phyloP scores from a whole-genome alignment of 35 echinoderm and acorn worm genomes.

The Holothuria glaberrima region DNA sequence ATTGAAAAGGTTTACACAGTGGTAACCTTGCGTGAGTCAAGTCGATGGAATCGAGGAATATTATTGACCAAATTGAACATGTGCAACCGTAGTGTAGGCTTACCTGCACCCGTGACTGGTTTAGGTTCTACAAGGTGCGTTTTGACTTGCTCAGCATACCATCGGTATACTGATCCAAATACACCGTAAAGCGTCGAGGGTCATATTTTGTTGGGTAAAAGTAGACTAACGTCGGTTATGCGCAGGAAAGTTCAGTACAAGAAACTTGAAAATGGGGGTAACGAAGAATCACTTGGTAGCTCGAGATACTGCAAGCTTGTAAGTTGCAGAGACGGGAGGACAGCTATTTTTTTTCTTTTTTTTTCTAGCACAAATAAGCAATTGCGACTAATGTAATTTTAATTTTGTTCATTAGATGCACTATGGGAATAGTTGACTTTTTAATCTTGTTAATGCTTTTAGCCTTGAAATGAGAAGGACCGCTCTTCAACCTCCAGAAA shows the following conservation, averaged over 20 bases:
- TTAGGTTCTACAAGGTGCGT: too few relatives aligned
- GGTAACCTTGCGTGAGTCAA: conserved; percentile 8
- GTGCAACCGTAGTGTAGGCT: too few relatives aligned
- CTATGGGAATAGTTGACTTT: not conserved
- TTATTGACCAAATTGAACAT: not conserved
- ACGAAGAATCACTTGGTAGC: not conserved
- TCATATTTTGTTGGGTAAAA: too few relatives aligned
- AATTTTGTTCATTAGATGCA: not conserved
- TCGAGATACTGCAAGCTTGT: conserved; percentile 5
- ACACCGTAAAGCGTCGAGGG: too few relatives aligned
- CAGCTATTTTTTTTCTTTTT: not conserved
- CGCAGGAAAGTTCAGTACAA: not conserved
- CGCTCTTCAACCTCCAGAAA: not conserved
- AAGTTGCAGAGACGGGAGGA: not conserved
- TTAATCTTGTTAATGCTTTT: not conserved
- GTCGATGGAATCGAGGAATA: not conserved
- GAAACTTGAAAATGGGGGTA: not conserved
- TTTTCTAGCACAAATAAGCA: not conserved
- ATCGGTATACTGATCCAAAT: too few relatives aligned
- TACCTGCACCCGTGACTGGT: too few relatives aligned
- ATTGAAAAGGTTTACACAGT: not conserved
- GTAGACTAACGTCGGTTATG: too few relatives aligned
- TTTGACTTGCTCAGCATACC: too few relatives aligned
- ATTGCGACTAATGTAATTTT: not conserved
- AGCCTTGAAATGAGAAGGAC: not conserved